These are phyloP conservation scores for Rhinoraja longicauda DNA, from an alignment of 2,797 vertebrate genomes.

Conservation along the genomic window DNA sequence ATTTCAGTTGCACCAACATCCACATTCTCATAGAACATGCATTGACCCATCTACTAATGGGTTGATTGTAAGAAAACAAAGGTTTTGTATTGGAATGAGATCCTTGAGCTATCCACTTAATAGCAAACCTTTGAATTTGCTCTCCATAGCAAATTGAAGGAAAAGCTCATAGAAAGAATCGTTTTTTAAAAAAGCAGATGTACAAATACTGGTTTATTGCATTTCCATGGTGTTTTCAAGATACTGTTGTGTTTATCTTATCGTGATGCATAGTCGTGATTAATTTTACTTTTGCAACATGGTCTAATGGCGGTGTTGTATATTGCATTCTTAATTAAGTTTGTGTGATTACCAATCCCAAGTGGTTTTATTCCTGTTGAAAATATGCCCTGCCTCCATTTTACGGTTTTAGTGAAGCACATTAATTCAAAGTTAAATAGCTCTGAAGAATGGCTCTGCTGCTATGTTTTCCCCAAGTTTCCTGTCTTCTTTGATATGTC, in stretches of 20 bases:
- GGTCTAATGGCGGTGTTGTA: not conserved
- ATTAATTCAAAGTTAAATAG: not conserved
- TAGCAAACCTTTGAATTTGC: constrained; percentile 6
- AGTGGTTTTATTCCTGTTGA: not conserved
- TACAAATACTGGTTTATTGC: not conserved
- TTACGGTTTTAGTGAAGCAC: constrained; percentile 15
- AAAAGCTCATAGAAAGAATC: not conserved
- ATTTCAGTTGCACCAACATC: constrained; percentile 10
- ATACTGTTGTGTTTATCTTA: not conserved
- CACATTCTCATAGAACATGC: constrained; percentile 4
- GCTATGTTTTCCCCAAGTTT: not conserved
- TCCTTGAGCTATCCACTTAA: not conserved
- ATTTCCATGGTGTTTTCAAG: not conserved
- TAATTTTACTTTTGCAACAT: not conserved
- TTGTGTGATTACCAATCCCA: not conserved
- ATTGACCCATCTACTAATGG: constrained; percentile 20
- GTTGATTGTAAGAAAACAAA: constrained; percentile 21
- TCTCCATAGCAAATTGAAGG: not conserved
- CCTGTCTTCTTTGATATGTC: not conserved
- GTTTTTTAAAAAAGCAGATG: not conserved
- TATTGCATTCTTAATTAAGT: constrained; percentile 17
- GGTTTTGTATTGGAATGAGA: not conserved
- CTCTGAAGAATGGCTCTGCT: not conserved
- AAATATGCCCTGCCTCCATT: not conserved
- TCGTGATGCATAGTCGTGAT: not conserved